Evolutionary conservation across 2,113 vertebrate species (phyloP), one percentile per base, ranked within the genome.

Genomic region (Lophochroa leadbeateri): DNA sequence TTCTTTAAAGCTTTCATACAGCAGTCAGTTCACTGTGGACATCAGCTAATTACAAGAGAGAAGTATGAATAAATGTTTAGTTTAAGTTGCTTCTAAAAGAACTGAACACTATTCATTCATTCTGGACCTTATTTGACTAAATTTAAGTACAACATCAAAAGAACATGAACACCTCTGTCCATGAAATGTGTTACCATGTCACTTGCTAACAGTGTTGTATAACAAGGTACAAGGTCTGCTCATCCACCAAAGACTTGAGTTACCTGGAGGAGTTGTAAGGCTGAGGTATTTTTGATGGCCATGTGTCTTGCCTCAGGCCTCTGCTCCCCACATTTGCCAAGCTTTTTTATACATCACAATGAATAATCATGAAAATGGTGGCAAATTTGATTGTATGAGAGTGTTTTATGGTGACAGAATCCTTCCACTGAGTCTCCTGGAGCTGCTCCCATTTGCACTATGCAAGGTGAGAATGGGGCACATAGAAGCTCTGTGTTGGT

Each of bases 101-200:
- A 35, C 13, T 57, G n/a, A 78, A 74, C 3, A 9, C 14, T 80
- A 5, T 50, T 65, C 17, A 21, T 8, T n/a, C 58, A 49, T 79
- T 60, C 33, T 77, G 25, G 44, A 18, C 33, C 21, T 70, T 57
- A 25, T 25, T 83, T 78, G 15, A 43, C 4, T 70, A 67, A 88
- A 74, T 31, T 6, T 69, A n/a, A 81, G 16, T 19, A 55, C 37
- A 63, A 57, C 4, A 68, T 35, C 9, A 71, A 46, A 16, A 24
- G 8, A n/a, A 5, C 0, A 4, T 7, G 3, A 76, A 14, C 6
- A 41, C 3, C 6, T 72, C 57, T 76, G 24, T 2, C 2, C 17
- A 43, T 15, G 5, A 60, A 68, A 47, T n/a, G 3, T 16, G 13
- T 49, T 49, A 47, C 5, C 1, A 3, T 8, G 5, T 44, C 25